Conservation (phyloP, 2,797 vertebrate genomes). For the Alcedo atthis region DNA sequence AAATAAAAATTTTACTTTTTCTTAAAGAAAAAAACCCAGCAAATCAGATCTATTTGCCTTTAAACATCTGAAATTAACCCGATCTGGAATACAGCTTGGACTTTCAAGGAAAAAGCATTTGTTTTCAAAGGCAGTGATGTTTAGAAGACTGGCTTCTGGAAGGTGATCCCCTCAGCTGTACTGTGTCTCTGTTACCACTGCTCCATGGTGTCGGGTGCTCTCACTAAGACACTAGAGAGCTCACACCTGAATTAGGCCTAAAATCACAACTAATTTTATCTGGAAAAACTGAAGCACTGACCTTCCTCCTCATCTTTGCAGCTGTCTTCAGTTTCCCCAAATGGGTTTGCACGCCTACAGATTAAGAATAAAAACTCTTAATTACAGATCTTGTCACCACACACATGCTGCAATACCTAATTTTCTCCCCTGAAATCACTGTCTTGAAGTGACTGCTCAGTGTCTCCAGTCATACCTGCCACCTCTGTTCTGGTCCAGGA, state of each 20-base stretch:
- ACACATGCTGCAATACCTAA: not conserved
- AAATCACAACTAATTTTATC: not conserved
- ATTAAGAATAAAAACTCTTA: not conserved
- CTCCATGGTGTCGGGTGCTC: not conserved
- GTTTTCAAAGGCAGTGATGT: not conserved
- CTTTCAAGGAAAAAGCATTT: not conserved
- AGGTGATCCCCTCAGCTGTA: not conserved
- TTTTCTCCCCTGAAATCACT: not conserved
- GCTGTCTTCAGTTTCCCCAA: constrained; percentile 91
- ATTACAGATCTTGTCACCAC: not conserved
- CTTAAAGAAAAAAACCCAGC: not conserved
- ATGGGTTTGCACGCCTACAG: constrained; percentile 93
- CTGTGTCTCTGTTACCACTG: not conserved
- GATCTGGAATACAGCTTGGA: not conserved
- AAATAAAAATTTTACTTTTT: too few species aligned
- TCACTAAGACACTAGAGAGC: not conserved
- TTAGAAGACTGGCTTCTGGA: not conserved
- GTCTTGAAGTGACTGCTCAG: not conserved
- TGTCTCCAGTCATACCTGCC: constrained; percentile 79
- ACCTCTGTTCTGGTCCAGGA: constrained; percentile 93
- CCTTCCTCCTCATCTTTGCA: constrained; percentile 82
- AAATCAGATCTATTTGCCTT: not conserved
- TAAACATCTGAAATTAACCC: not conserved
- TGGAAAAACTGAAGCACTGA: constrained; percentile 48
- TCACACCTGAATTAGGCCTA: not conserved